phyloP scores from a whole-genome alignment of 2,797 vertebrate genomes.

The Spinibarbus caldwelli region DNA sequence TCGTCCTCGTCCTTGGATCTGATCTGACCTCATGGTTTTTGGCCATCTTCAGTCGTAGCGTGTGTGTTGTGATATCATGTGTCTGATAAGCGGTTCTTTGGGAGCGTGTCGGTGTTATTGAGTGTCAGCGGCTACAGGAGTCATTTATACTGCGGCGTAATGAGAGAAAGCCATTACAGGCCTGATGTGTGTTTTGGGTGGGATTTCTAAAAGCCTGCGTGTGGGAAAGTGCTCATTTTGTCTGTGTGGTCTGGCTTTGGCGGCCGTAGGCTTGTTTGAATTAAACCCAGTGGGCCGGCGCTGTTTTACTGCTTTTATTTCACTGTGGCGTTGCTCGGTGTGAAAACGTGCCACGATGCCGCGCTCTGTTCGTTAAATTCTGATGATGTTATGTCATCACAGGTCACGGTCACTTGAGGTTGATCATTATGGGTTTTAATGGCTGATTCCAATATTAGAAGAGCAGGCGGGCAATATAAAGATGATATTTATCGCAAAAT shows the following conservation, averaged over 20 bases:
- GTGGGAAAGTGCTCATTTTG: slow-evolving; percentile 44
- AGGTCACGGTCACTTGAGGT: not conserved
- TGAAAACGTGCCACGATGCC: not conserved
- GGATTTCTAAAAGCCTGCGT: slow-evolving; percentile 38
- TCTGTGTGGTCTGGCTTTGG: slow-evolving; percentile 54
- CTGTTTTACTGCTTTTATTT: slow-evolving; percentile 62
- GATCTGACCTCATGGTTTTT: not conserved
- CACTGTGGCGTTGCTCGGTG: slow-evolving; percentile 5
- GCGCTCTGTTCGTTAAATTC: not conserved
- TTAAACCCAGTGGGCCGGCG: slow-evolving; percentile 45
- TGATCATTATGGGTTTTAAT: not conserved
- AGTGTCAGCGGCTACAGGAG: slow-evolving; percentile 42
- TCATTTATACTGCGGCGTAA: slow-evolving; percentile 46
- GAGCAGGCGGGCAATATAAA: not conserved
- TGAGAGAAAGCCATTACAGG: slow-evolving; percentile 52
- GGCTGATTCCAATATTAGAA: not conserved
- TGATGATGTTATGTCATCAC: slow-evolving; percentile 52
- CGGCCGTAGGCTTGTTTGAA: slow-evolving; percentile 56
- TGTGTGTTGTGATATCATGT: slow-evolving; percentile 29
- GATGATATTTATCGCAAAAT: not conserved
- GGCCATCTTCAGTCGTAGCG: not conserved
- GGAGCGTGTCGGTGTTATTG: slow-evolving; percentile 15
- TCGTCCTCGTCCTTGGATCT: not conserved
- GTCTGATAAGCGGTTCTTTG: slow-evolving; percentile 36
- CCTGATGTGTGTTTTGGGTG: slow-evolving; percentile 46